phyloP scores from a whole-genome alignment of 2,888 invertebrate species.

The Phyllotreta striolata region DNA sequence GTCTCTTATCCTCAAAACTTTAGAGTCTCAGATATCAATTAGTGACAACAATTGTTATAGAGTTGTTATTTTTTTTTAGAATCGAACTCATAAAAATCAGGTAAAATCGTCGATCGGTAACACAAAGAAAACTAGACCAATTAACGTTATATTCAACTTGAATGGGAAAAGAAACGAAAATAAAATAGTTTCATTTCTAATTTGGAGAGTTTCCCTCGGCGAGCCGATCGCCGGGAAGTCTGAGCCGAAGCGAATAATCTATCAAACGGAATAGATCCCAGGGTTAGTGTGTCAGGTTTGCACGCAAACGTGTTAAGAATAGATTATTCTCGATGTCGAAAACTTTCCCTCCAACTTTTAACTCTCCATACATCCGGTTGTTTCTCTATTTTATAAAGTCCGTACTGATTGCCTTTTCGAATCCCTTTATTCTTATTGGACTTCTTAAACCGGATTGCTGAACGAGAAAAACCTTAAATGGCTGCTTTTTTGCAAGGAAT shows the following conservation, averaged over 20 bases:
- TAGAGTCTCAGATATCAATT: neutral
- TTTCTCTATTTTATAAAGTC: no score
- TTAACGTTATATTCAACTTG: slow-evolving; percentile 20
- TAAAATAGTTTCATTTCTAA: slow-evolving; percentile 19
- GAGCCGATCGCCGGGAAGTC: slow-evolving; percentile 15
- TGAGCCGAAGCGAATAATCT: slow-evolving; percentile 21
- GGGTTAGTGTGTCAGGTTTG: slow-evolving; percentile 31
- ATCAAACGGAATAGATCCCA: slow-evolving; percentile 30
- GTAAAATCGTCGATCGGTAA: slow-evolving; percentile 2
- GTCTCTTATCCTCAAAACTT: no score
- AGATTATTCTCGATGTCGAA: slow-evolving; percentile 14
- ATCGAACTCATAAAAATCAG: slow-evolving; percentile 4
- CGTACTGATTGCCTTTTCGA: no score
- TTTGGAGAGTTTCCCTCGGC: slow-evolving; percentile 18
- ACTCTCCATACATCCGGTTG: no score
- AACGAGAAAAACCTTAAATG: no score
- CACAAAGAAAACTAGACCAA: slow-evolving; percentile 6
- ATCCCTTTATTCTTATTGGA: no score
- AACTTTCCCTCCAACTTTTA: slow-evolving; percentile 11
- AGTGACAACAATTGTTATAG: neutral
- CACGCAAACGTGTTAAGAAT: slow-evolving; percentile 30
- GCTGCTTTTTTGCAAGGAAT: no score
- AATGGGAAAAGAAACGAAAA: neutral
- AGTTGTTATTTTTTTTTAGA: neutral
- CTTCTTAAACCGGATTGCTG: no score